Evolutionary conservation across 2,113 vertebrate genomes (phyloP).

Genomic region (Nothoprocta pentlandii): DNA sequence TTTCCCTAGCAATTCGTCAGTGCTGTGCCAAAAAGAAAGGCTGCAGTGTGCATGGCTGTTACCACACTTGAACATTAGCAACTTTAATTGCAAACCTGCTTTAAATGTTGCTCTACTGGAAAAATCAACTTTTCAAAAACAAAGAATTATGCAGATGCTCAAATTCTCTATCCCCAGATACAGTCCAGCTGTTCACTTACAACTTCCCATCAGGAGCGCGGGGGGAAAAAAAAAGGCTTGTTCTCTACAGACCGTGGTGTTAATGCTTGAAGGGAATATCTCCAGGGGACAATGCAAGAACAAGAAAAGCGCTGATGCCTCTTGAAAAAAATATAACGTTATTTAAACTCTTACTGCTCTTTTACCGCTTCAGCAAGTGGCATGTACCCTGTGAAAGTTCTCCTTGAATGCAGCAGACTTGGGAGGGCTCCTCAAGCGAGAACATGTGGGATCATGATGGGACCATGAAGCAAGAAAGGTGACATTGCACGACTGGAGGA

Average conservation of each 20-base stretch:
- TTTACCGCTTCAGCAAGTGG: neutral
- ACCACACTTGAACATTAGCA: conserved; percentile 36
- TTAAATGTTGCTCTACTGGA: conserved; percentile 21
- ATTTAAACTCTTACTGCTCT: neutral
- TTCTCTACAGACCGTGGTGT: neutral
- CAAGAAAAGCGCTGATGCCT: neutral
- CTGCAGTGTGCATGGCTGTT: conserved; percentile 19
- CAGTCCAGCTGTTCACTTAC: neutral
- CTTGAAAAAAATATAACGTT: neutral
- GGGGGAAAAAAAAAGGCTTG: neutral
- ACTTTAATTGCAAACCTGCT: conserved; percentile 46
- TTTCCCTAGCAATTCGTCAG: conserved; percentile 50
- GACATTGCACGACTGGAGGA: neutral
- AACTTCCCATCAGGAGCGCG: neutral
- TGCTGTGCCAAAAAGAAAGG: conserved; percentile 31
- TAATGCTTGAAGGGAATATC: neutral
- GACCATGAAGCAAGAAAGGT: neutral
- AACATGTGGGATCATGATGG: neutral
- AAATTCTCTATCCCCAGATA: neutral
- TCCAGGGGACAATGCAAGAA: neutral
- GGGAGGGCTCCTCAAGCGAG: neutral
- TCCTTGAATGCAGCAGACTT: neutral
- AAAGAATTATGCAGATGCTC: neutral
- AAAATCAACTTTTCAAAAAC: neutral
- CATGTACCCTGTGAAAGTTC: neutral